Percentiles rank a stretch among this genome's conserved stretches.
Conservation (phyloP, 1,140 invertebrate species). For the Cataglyphis hispanica region DNA sequence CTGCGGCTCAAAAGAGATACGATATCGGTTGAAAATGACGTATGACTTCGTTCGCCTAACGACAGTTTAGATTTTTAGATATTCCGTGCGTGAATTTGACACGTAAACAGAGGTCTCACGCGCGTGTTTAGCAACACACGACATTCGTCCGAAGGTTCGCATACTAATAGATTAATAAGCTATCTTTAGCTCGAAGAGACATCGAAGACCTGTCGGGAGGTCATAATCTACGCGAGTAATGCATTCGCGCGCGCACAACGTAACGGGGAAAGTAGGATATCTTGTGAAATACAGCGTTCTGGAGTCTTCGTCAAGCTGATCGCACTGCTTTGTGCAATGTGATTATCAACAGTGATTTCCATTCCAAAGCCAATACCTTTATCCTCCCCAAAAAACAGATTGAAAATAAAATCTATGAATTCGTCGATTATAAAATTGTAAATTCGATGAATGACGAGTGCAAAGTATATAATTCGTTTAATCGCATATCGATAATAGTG, state of each 20-base stretch:
- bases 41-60: neutral
- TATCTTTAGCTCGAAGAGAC: constrained; percentile 44
- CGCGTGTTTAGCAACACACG: neutral
- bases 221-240: constrained; percentile 55
- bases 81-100: constrained; percentile 7
- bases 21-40: neutral
- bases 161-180: constrained; percentile 58
- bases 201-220: constrained; percentile 43
- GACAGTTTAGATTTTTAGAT: constrained; percentile 25
- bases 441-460: neutral
- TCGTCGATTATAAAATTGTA: neutral
- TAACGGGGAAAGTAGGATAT: constrained; percentile 55
- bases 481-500: neutral
- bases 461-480: neutral
- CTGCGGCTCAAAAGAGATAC: constrained; percentile 1
- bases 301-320: neutral
- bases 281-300: constrained; percentile 18
- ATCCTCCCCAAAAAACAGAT: neutral
- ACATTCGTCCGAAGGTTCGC: constrained; percentile 35
- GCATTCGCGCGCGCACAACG: constrained; percentile 17
- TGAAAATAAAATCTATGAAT: neutral
- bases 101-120: neutral
- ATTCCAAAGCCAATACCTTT: neutral
- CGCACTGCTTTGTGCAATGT: neutral
- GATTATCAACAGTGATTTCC: neutral